Evolutionary conservation across 2,888 invertebrate species (phyloP), one percentile per base, ranked within the genome.

Genomic region (Priocnemis perturbator): DNA sequence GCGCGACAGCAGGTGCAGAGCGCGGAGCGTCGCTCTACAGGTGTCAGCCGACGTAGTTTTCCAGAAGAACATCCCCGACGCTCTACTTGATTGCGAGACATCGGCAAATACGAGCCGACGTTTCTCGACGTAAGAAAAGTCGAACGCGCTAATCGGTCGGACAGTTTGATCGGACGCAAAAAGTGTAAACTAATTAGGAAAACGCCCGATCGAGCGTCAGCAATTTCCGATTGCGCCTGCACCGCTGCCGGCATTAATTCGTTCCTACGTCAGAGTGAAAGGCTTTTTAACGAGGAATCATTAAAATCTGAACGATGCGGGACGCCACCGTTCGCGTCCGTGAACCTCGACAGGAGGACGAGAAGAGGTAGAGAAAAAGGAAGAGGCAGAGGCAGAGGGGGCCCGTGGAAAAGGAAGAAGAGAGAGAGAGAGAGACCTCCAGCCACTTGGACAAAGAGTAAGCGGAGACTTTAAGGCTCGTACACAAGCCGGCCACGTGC

Each of bases 401-500:
- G 37, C 9, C 30, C 37, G 19, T 5, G 60, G 50, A 58, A 17
- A 47, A 47, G 7, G 47, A 47, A 47, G 47, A 47, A 7, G 17
- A 26, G 60, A 37, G n/a, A n/a, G n/a, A n/a, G n/a, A n/a, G n/a
- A 26, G 60, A 37, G 44, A 60, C 50, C 59, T 44, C 63, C 53
- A 44, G 56, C 67, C 63, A 63, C 58, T 67, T 37, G 4, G 37
- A 64, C 56, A 62, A 66, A 62, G 69, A 60, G 30, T 30, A 66
- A 62, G 60, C 64, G 50, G 26, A 61, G 66, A 60, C 65, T 20
- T 65, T 21, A 60, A 63, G 69, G 26, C 57, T 59, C 62, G 67
- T 64, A 68, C 62, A 70, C 68, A 70, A 64, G 71, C 65, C 17
- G 56, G 76, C 72, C 77, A 79, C 79, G 78, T 77, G 79, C 78